These are phyloP conservation scores for Abramis brama DNA, from an alignment of 2,113 vertebrate species.

Conservation along the genomic window DNA sequence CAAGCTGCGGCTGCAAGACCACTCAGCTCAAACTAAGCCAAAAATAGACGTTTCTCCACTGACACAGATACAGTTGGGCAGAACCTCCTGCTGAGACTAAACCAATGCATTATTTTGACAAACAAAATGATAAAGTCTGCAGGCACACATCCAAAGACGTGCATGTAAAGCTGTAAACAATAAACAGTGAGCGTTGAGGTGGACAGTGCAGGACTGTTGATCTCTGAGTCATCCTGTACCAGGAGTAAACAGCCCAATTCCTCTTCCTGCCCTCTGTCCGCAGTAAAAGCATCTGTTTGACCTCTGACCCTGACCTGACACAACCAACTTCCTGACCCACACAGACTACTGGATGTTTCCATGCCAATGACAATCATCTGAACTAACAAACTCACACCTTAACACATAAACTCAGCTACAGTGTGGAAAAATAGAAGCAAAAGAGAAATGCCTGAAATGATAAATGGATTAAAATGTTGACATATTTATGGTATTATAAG, in stretches of 20 bases:
- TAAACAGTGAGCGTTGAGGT: conserved; percentile 29
- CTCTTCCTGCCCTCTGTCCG: conserved; percentile 70
- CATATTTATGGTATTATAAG: not conserved
- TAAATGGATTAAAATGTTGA: not conserved
- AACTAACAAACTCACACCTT: not conserved
- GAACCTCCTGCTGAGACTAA: not conserved
- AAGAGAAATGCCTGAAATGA: not conserved
- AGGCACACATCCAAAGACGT: not conserved
- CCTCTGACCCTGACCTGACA: conserved; percentile 64
- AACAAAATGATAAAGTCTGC: not conserved
- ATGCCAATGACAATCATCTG: conserved; percentile 3
- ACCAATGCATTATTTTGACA: conserved; percentile 11
- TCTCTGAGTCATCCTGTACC: conserved; percentile 45
- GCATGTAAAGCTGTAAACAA: conserved; percentile 25
- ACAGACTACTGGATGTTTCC: conserved; percentile 54
- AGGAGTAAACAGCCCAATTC: conserved; percentile 63
- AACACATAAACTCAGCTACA: not conserved
- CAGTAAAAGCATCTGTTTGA: conserved; percentile 74
- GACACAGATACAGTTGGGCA: not conserved
- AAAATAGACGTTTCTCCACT: not conserved
- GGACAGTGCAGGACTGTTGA: conserved; percentile 10
- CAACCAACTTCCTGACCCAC: conserved; percentile 67
- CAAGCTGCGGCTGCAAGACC: not conserved
- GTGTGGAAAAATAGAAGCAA: not conserved
- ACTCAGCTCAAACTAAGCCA: not conserved